These are phyloP conservation scores for Thumatha senex DNA, from an alignment of 2,888 invertebrate genomes.

Conservation along the genomic window DNA sequence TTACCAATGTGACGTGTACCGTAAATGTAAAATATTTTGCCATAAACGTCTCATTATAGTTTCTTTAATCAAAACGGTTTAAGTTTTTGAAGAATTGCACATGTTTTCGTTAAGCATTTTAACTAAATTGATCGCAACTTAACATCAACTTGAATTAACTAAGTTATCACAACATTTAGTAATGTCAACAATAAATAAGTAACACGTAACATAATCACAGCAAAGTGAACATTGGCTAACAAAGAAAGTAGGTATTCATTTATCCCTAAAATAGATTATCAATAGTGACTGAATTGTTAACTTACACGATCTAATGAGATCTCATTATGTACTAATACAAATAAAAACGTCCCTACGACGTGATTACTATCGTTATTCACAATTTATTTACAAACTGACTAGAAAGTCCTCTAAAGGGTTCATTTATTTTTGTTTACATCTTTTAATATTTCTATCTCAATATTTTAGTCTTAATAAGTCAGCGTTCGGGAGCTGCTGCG, in stretches of 20 bases:
- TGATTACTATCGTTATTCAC: constrained; percentile 78
- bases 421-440: constrained; percentile 57
- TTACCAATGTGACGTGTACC: constrained; percentile 52
- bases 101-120: constrained; percentile 53
- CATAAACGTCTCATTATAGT: constrained; percentile 42
- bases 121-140: constrained; percentile 69
- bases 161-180: constrained; percentile 74
- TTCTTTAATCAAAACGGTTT: constrained; percentile 48
- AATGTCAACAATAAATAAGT: constrained; percentile 78
- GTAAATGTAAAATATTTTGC: constrained; percentile 38
- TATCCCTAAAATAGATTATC: constrained; percentile 78
- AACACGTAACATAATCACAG: constrained; percentile 83
- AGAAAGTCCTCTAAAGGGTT: constrained; percentile 75
- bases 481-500: constrained; percentile 64
- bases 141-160: constrained; percentile 69
- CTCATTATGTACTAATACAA: constrained; percentile 76
- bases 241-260: constrained; percentile 72
- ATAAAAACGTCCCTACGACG: constrained; percentile 75
- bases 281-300: constrained; percentile 79
- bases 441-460: constrained; percentile 59
- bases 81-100: constrained; percentile 54
- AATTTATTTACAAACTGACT: constrained; percentile 82
- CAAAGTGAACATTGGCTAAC: constrained; percentile 82
- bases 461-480: constrained; percentile 66
- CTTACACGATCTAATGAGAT: constrained; percentile 82